phyloP scores from a whole-genome alignment of 2,888 invertebrate species.

The Bursaphelenchus okinawaensis region DNA sequence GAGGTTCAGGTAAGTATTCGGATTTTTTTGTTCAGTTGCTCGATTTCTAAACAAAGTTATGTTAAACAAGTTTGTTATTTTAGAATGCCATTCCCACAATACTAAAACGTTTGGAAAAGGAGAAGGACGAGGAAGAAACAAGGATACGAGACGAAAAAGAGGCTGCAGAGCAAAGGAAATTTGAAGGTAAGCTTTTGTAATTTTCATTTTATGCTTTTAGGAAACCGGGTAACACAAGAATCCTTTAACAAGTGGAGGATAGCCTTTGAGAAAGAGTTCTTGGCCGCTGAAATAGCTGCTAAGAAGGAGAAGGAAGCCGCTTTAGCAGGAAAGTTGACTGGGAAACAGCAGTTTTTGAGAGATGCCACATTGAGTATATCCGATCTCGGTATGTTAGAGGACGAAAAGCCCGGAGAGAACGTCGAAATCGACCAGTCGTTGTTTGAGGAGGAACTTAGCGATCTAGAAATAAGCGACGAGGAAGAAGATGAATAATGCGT shows the following conservation, averaged over 20 bases:
- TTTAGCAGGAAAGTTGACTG: constrained; percentile 60
- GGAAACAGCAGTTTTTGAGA: constrained; percentile 83
- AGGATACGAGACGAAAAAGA: constrained; percentile 28
- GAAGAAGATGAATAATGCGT: constrained; percentile 23
- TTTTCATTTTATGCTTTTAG: constrained; percentile 62
- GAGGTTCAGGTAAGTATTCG: constrained; percentile 7
- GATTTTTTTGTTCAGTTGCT: background rate
- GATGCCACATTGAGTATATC: constrained; percentile 90
- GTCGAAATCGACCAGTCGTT: constrained; percentile 82
- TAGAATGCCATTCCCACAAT: constrained; percentile 5
- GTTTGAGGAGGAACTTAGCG: constrained; percentile 64
- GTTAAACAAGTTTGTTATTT: too few species aligned
- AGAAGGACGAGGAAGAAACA: constrained; percentile 15
- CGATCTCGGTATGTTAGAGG: constrained; percentile 67
- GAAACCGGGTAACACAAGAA: constrained; percentile 88
- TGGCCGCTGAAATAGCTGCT: constrained; percentile 33
- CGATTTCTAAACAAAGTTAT: background rate
- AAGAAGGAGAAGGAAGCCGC: constrained; percentile 34
- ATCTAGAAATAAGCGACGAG: constrained; percentile 18
- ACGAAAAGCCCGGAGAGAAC: constrained; percentile 42
- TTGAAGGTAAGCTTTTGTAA: constrained; percentile 67
- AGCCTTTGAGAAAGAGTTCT: constrained; percentile 81
- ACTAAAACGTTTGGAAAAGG: constrained; percentile 1
- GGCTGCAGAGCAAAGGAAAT: constrained; percentile 63
- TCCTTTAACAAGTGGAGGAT: constrained; percentile 89